These are phyloP conservation scores for Catalaphyllia jardinei DNA, from an alignment of 64 coral and sea anemone genomes.

Conservation along the genomic window DNA sequence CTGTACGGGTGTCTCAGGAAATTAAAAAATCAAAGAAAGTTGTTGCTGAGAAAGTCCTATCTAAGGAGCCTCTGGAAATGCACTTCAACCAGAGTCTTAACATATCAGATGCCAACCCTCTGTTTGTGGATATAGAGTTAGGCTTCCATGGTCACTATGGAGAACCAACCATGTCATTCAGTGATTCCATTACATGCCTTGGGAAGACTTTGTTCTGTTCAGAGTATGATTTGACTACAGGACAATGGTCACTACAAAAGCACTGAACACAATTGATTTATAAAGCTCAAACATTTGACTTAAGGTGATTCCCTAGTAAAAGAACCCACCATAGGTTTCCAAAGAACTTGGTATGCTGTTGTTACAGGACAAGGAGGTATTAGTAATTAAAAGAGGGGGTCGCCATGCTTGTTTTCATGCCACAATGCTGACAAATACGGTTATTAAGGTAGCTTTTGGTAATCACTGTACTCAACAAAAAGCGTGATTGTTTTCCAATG, in stretches of 20 bases:
- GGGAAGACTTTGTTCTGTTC: slow-evolving; percentile 13
- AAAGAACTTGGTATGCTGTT: no score
- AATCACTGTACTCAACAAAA: no score
- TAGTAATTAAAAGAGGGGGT: no score
- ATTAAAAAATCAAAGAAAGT: slow-evolving; percentile 7
- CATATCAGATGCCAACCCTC: slow-evolving; percentile 8
- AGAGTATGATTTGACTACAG: slow-evolving; percentile 16
- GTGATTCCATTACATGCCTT: not conserved
- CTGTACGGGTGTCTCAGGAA: slow-evolving; percentile 25
- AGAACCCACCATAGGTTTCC: no score
- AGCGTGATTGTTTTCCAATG: no score
- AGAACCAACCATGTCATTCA: slow-evolving; percentile 39
- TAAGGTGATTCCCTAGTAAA: no score
- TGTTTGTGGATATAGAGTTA: slow-evolving; percentile 63
- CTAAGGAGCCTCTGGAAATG: slow-evolving; percentile 43
- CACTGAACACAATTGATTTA: not conserved
- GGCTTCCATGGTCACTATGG: slow-evolving; percentile 84
- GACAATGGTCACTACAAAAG: slow-evolving; percentile 20
- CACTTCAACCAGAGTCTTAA: not conserved
- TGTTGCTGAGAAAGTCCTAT: slow-evolving; percentile 29
- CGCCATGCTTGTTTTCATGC: no score
- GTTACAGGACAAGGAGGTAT: no score
- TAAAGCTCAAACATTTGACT: not conserved
- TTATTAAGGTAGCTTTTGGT: no score
- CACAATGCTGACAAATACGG: no score